Base-by-base conservation (phyloP, 2,797 vertebrate genomes). In the Phrynocephalus guinanensis region DNA sequence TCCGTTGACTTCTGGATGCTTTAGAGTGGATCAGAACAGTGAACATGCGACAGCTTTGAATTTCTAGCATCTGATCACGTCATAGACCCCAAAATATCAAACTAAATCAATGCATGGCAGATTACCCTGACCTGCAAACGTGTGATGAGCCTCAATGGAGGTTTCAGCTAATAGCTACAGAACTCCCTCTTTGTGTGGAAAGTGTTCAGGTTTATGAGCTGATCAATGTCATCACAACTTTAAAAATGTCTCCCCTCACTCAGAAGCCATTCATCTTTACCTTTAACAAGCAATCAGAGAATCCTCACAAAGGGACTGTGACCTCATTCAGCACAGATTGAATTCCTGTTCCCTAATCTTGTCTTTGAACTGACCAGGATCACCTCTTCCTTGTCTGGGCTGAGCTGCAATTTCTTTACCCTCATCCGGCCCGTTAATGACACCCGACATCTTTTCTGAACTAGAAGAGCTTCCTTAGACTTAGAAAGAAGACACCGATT, bases 1-100 rank as follows among this genome's bases (percentile, higher is more conserved):
- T 91, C 33, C 48, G 87, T 81, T 87, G 60, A 84, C 90, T 85
- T 77, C 78, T 90, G 86, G 76, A 71, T 88, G 87, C 91, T 84
- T 79, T 82, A 82, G 86, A 86, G 89, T 48, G 86, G 66, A 84
- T 86, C 85, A 68, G 82, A 86, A 66, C 6, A 11, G 6, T 18
- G 50, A 79, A 79, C 13, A 24, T 24, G 60, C 60, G 13, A 63
- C 60, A 63, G 0, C 8, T 60, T n/a, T 20, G 76, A 90, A 90
- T 85, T 7, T 80, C 38, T 15, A 87, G 83, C 83, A 88, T 86
- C 71, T 44, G 18, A 82, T 91, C 91, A 73, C 66, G 26, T 44
- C n/a, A 56, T 84, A 83, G 82, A 88, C 56, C 52, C 91, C 76
- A 88, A 86, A 86, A 78, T 76, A 89, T 84, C 80, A 90, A 90